phyloP scores from a whole-genome alignment of 2,797 vertebrate species.

The Sarcophilus harrisii region DNA sequence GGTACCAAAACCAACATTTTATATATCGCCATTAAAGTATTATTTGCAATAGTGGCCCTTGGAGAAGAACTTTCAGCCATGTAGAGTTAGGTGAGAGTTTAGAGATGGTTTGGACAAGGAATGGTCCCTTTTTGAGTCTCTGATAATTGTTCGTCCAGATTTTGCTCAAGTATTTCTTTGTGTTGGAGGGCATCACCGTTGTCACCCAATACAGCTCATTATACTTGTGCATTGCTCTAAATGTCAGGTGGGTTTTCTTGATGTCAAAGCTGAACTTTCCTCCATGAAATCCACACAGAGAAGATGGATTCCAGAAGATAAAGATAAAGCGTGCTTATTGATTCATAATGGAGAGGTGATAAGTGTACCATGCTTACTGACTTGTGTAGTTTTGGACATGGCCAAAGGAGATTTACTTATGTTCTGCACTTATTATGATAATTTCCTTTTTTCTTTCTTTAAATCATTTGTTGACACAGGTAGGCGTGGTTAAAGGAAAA shows the following conservation, averaged over 20 bases:
- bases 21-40: not conserved
- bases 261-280: not conserved
- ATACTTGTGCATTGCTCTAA: not conserved
- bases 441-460: not conserved
- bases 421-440: not conserved
- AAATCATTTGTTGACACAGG: too few relatives aligned
- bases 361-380: not conserved
- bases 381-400: not conserved
- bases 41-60: not conserved
- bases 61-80: not conserved
- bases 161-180: too few relatives aligned
- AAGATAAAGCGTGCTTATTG: not conserved
- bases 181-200: not conserved
- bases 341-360: not conserved
- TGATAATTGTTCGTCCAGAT: not conserved
- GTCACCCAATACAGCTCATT: not conserved
- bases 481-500: not conserved
- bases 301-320: not conserved
- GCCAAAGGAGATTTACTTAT: not conserved
- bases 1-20: not conserved
- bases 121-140: not conserved
- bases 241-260: not conserved
- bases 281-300: not conserved
- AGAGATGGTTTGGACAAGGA: not conserved
- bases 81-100: not conserved